These are phyloP conservation scores for Penelope pileata DNA, from an alignment of 2,113 vertebrate genomes.

Conservation along the genomic window DNA sequence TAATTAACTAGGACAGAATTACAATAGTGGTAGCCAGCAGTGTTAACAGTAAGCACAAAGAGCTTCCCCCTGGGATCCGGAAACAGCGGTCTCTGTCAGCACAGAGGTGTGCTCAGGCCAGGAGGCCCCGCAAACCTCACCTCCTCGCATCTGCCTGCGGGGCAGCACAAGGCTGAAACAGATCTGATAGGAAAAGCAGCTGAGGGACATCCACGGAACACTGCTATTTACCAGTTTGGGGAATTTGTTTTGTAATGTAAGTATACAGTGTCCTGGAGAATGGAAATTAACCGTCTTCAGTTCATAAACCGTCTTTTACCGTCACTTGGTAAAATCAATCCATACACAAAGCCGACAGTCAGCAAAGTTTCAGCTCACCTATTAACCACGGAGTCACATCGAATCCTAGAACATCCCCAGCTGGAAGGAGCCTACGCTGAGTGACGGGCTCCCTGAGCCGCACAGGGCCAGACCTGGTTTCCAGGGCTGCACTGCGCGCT, in stretches of 20 bases:
- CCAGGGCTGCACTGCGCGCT: neutral
- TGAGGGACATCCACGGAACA: neutral
- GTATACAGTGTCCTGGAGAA: neutral
- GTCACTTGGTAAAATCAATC: neutral
- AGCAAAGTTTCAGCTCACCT: neutral
- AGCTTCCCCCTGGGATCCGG: neutral
- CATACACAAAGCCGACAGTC: neutral
- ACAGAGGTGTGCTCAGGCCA: neutral
- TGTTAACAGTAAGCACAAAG: neutral
- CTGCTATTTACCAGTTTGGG: neutral
- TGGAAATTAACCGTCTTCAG: neutral
- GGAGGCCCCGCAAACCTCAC: neutral
- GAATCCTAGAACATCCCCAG: too few relatives aligned
- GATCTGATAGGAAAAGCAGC: neutral
- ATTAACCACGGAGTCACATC: neutral
- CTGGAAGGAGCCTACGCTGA: neutral
- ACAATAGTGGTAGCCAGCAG: neutral
- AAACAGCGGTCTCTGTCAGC: neutral
- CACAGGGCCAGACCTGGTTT: neutral
- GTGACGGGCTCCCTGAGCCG: neutral
- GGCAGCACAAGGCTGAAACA: neutral
- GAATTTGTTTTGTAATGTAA: neutral
- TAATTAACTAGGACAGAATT: slow-evolving; percentile 2
- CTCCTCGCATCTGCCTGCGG: too few relatives aligned
- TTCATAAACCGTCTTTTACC: neutral